A percentile compares a stretch with the other conserved stretches of the same genome.
These are phyloP conservation scores for Schizopygopsis pylzovi DNA, from an alignment of 2,797 vertebrate genomes.

Conservation along the genomic window DNA sequence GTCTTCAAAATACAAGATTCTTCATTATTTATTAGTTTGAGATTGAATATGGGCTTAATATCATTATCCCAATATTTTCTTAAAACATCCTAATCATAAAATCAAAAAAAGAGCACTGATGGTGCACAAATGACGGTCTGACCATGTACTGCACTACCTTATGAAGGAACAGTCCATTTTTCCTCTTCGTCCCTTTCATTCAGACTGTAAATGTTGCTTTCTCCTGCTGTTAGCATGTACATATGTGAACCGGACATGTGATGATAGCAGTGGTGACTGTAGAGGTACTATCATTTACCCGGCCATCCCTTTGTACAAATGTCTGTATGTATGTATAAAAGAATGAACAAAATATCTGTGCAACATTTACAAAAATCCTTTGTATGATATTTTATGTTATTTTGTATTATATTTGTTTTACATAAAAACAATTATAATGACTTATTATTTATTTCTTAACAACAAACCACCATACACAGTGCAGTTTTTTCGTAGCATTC, in stretches of 20 bases:
- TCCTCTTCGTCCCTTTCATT: slow-evolving; percentile 60
- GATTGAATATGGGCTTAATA: background rate
- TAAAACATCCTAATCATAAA: slow-evolving; percentile 18
- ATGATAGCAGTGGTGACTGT: slow-evolving; percentile 83
- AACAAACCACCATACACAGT: slow-evolving; percentile 63
- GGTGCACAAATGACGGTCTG: background rate
- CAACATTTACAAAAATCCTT: slow-evolving; percentile 77
- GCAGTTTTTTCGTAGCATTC: slow-evolving; percentile 77
- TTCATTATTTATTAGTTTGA: slow-evolving; percentile 26
- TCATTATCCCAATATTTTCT: slow-evolving; percentile 26
- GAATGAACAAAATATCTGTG: slow-evolving; percentile 77
- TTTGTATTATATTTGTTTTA: slow-evolving; percentile 82
- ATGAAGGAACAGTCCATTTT: slow-evolving; percentile 58
- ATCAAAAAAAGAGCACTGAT: slow-evolving; percentile 8
- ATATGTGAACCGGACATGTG: slow-evolving; percentile 93
- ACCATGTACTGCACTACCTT: slow-evolving; percentile 30
- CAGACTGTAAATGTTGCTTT: slow-evolving; percentile 80
- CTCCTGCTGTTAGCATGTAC: slow-evolving; percentile 85
- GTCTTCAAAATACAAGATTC: slow-evolving; percentile 17
- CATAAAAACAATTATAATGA: slow-evolving; percentile 83
- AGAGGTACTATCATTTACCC: slow-evolving; percentile 84
- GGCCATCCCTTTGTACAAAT: slow-evolving; percentile 94
- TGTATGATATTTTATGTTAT: slow-evolving; percentile 82
- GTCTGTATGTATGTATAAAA: slow-evolving; percentile 76
- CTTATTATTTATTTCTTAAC: slow-evolving; percentile 68